A percentile compares a stretch with the other conserved stretches of the same genome.
These are phyloP conservation scores for Dipodomys ordii DNA, from an alignment of 2,113 vertebrate species.

Conservation along the genomic window DNA sequence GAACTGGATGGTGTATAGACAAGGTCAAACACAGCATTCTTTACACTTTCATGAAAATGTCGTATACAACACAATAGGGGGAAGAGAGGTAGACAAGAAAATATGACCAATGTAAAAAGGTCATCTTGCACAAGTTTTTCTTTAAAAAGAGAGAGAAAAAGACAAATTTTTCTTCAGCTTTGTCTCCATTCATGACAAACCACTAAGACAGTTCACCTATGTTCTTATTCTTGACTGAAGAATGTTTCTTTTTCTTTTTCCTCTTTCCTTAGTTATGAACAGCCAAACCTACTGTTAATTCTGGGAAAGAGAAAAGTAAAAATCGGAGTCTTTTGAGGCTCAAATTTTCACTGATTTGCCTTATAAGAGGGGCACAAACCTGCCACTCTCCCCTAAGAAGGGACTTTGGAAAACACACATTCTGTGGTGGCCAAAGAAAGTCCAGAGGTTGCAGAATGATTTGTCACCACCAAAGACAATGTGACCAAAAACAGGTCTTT, in stretches of 20 bases:
- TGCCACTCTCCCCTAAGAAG: neutral
- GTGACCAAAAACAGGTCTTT: slow-evolving; percentile 49
- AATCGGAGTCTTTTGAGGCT: neutral
- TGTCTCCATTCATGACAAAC: slow-evolving; percentile 20
- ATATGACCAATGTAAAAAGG: neutral
- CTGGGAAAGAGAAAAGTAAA: slow-evolving; percentile 39
- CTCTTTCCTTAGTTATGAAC: neutral
- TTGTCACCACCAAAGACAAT: slow-evolving; percentile 69
- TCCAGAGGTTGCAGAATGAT: slow-evolving; percentile 71
- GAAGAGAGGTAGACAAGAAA: neutral
- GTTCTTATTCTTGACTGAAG: slow-evolving; percentile 6
- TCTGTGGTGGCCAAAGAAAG: slow-evolving; percentile 33
- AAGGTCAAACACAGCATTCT: slow-evolving; percentile 7
- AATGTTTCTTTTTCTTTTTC: neutral
- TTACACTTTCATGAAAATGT: neutral
- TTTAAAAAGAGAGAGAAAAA: neutral
- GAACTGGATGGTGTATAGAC: neutral
- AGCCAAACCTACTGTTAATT: slow-evolving; percentile 10
- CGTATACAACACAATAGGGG: too few relatives aligned
- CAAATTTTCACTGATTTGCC: neutral
- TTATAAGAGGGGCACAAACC: slow-evolving; percentile 5
- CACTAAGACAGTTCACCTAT: neutral
- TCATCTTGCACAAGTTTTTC: slow-evolving; percentile 38
- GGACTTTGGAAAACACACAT: neutral
- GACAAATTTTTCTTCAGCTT: slow-evolving; percentile 15